Evolutionary conservation across 2,797 vertebrate species (phyloP).

Genomic region (Cyprinella venusta): DNA sequence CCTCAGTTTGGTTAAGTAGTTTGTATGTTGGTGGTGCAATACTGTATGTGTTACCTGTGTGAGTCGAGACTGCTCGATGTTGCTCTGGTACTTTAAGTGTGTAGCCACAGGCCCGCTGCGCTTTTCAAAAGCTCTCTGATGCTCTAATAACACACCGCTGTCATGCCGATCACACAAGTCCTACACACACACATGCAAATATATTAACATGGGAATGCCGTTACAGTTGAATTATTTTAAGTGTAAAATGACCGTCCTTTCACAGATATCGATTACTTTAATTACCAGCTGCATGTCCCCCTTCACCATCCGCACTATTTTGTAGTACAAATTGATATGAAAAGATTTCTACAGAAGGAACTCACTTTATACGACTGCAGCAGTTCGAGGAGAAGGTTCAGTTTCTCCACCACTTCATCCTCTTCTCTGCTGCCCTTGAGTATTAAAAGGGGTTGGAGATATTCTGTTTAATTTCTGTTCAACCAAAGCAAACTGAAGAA

Average conservation of each 20-base stretch:
- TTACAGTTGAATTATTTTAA: background rate
- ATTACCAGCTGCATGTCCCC: background rate
- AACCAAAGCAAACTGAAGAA: background rate
- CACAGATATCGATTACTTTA: background rate
- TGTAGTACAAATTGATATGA: background rate
- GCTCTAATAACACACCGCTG: conserved; percentile 92
- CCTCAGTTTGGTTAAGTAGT: background rate
- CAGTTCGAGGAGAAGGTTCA: conserved; percentile 95
- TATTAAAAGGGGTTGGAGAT: conserved; percentile 34
- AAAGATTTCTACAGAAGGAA: background rate
- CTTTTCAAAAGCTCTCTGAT: conserved; percentile 93
- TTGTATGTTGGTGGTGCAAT: background rate
- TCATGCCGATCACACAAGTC: conserved; percentile 96
- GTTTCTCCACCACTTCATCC: conserved; percentile 95
- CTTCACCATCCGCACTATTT: background rate
- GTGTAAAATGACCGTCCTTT: background rate
- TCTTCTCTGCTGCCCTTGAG: conserved; percentile 91
- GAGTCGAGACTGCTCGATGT: conserved; percentile 92
- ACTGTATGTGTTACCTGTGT: conserved; percentile 82
- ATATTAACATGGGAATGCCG: background rate
- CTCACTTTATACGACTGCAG: conserved; percentile 96
- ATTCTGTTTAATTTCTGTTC: conserved; percentile 40
- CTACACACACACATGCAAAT: conserved; percentile 67
- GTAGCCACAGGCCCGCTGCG: conserved; percentile 79
- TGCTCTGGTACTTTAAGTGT: conserved; percentile 80